Conservation (phyloP, 2,888 invertebrate species). For the Cheilosia scutellata region DNA sequence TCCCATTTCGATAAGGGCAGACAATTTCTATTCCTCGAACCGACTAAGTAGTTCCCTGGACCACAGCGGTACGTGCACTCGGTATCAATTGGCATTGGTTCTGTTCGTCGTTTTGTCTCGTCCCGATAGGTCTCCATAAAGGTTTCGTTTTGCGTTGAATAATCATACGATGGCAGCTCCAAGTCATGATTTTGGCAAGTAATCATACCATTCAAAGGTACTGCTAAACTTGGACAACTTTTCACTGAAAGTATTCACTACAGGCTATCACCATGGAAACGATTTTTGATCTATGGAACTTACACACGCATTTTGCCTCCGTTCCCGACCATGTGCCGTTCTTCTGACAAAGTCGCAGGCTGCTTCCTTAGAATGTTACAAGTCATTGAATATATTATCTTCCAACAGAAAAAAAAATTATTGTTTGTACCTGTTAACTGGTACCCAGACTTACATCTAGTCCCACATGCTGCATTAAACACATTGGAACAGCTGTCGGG, state of each 20-base stretch:
- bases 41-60: constrained; percentile 87
- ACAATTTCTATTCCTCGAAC: constrained; percentile 87
- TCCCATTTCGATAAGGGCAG: constrained; percentile 89
- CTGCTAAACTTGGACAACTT: constrained; percentile 86
- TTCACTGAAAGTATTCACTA: constrained; percentile 85
- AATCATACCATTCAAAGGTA: constrained; percentile 86
- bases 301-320: constrained; percentile 87
- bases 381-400: background rate
- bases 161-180: constrained; percentile 76
- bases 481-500: constrained; percentile 86
- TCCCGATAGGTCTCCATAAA: constrained; percentile 77
- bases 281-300: constrained; percentile 76
- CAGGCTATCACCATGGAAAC: background rate
- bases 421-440: constrained; percentile 82
- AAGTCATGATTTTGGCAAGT: constrained; percentile 84
- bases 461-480: constrained; percentile 89
- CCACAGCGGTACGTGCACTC: constrained; percentile 88
- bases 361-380: constrained; percentile 80
- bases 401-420: background rate
- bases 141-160: constrained; percentile 77
- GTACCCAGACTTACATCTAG: constrained; percentile 88
- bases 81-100: constrained; percentile 86
- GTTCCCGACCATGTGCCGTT: constrained; percentile 88
- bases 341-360: constrained; percentile 87
- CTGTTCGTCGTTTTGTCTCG: constrained; percentile 77